Evolutionary conservation across 92 coral and sea anemone genomes (phyloP).

Genomic region (Metridium senile): DNA sequence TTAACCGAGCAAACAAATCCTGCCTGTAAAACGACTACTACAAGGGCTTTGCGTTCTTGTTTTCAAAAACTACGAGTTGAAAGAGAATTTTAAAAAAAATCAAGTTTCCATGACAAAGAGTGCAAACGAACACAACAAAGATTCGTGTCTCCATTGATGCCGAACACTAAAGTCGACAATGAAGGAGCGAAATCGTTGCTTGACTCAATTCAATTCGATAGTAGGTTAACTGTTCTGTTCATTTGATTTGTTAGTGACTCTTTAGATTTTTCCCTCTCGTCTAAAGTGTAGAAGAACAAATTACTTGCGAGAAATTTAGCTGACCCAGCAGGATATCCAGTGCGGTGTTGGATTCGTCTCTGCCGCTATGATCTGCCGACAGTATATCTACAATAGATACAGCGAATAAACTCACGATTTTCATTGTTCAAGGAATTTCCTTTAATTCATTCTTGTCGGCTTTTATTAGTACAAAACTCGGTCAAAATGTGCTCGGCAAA

Average conservation of each 20-base stretch:
- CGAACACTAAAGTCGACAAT: neutral
- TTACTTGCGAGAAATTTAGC: constrained; percentile 38
- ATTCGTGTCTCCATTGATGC: neutral
- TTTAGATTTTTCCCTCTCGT: neutral
- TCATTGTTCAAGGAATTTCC: constrained; percentile 32
- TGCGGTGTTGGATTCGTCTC: constrained; percentile 24
- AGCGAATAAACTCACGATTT: constrained; percentile 27
- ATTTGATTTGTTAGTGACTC: neutral
- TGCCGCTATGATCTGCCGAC: constrained; percentile 30
- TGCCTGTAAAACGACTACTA: constrained; percentile 26
- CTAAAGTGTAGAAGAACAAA: constrained; percentile 16
- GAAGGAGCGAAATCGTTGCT: no score
- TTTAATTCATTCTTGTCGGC: constrained; percentile 20
- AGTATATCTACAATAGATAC: constrained; percentile 35
- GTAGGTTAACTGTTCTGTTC: neutral
- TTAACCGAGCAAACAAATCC: constrained; percentile 68
- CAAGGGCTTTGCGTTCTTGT: no score
- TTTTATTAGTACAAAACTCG: neutral
- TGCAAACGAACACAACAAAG: neutral
- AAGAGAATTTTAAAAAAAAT: neutral
- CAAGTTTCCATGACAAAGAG: neutral
- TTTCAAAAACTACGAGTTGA: constrained; percentile 1
- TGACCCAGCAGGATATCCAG: constrained; percentile 28
- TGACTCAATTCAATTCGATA: no score
- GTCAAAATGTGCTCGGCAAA: neutral